phyloP scores from a whole-genome alignment of 2,888 invertebrate genomes.

The Podabrus alpinus region DNA sequence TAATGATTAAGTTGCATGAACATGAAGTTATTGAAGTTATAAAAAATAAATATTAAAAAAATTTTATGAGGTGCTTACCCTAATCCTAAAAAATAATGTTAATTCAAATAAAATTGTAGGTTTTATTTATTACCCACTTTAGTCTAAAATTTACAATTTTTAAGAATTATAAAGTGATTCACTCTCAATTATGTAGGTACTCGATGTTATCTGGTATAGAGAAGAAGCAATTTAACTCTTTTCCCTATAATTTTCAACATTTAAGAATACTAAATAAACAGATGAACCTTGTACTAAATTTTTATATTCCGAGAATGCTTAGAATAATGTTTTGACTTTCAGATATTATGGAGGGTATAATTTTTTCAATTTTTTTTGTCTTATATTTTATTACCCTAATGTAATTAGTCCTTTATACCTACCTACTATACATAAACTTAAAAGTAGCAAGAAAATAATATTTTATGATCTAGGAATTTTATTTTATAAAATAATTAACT shows the following conservation, averaged over 20 bases:
- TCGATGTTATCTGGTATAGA: neutral
- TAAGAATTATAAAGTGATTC: neutral
- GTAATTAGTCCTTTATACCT: neutral
- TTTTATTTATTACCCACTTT: neutral
- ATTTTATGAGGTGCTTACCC: neutral
- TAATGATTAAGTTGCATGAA: too few relatives aligned
- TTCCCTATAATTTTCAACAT: neutral
- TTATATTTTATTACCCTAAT: neutral
- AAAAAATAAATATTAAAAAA: neutral
- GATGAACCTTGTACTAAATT: neutral
- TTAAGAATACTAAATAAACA: neutral
- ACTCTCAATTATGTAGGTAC: neutral
- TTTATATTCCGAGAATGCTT: neutral
- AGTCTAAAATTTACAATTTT: neutral
- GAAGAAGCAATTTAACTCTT: neutral
- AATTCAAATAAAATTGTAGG: neutral
- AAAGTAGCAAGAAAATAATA: too few relatives aligned
- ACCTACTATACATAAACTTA: neutral
- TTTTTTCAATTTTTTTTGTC: neutral
- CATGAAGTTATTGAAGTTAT: neutral
- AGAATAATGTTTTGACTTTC: neutral
- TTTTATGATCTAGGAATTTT: too few relatives aligned
- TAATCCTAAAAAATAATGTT: neutral
- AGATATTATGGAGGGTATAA: neutral
- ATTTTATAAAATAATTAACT: too few relatives aligned